A percentile compares a stretch with the other conserved stretches of the same genome.
Evolutionary conservation across 2,888 invertebrate species (phyloP).

Genomic region (Caenorhabditis sp.): DNA sequence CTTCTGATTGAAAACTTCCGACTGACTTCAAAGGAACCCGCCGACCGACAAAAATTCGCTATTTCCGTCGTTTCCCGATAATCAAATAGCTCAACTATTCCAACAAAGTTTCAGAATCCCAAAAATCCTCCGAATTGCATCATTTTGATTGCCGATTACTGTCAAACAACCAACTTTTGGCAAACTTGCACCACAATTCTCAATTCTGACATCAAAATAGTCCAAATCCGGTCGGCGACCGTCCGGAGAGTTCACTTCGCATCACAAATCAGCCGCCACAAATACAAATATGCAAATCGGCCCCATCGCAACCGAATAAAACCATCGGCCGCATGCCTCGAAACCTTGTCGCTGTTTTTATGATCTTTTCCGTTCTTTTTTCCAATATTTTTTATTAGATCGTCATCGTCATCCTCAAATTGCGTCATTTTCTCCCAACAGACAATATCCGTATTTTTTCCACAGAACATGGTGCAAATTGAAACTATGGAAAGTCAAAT

Average conservation of each 20-base stretch:
- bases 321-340: slow-evolving; percentile 15
- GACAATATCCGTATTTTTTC: not conserved
- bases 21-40: too few relatives aligned
- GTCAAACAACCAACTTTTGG: not conserved
- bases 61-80: too few relatives aligned
- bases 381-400: not conserved
- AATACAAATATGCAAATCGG: slow-evolving; percentile 55
- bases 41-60: not conserved
- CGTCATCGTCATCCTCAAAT: not conserved
- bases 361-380: slow-evolving; percentile 30
- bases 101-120: not conserved
- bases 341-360: slow-evolving; percentile 7
- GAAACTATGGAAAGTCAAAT: slow-evolving; percentile 11
- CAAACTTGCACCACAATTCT: slow-evolving; percentile 16
- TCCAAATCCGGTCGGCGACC: too few relatives aligned
- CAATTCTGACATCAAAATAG: not conserved
- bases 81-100: too few relatives aligned
- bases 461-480: slow-evolving; percentile 39
- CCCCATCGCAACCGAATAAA: slow-evolving; percentile 22
- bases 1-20: too few relatives aligned
- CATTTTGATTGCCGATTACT: not conserved
- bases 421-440: not conserved
- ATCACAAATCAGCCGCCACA: slow-evolving; percentile 42
- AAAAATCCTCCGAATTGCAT: not conserved
- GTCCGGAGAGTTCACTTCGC: slow-evolving; percentile 47